Evolutionary conservation across 2,888 invertebrate species (phyloP), one percentile per base, ranked within the genome.

Genomic region (Stramonita haemastoma): DNA sequence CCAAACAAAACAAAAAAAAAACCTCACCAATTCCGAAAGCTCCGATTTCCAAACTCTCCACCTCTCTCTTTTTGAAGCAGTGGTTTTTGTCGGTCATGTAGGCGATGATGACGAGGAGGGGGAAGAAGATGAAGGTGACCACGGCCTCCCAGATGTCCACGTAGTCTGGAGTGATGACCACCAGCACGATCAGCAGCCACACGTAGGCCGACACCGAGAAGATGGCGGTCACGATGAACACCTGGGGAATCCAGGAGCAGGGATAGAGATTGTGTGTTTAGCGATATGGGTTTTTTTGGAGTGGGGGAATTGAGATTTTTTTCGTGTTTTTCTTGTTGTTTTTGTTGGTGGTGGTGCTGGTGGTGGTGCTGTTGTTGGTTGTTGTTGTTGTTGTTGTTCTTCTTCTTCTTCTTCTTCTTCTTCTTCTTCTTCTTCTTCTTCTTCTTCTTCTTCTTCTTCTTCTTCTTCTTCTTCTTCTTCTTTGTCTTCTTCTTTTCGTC

Each of bases 101-200:
- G 6, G 97, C 97, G 34, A 97, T 92, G 70, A 96, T 91, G 34
- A 97, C 97, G 84, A 97, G 95, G 19, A 96, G 91, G 0, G 97
- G 96, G 94, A 97, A 97, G 92, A 97, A 96, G 46, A 97, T 92
- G 89, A 97, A 96, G 0, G 97, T 97, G 85, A 97, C 93, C 6
- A 96, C 93, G 0, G 97, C 97, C 93, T 97, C 97, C 97, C 97
- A 97, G 17, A 97, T 92, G 87, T 97, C 97, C 60, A 97, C 93
- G 89, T 93, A 95, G 91, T 95, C 94, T 0, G 96, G 96, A 0
- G 96, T 95, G 73, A 96, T 95, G 34, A 93, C 94, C 19, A 96
- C 94, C 89, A 97, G 95, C 90, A 97, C 96, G 70, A 97, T 93
- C 85, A 97, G 95, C 60, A 97, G 95, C 97, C 97, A 97, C 83